Conservation (phyloP, 2,888 invertebrate species). For the Imbricaverruca yamaguchii region DNA sequence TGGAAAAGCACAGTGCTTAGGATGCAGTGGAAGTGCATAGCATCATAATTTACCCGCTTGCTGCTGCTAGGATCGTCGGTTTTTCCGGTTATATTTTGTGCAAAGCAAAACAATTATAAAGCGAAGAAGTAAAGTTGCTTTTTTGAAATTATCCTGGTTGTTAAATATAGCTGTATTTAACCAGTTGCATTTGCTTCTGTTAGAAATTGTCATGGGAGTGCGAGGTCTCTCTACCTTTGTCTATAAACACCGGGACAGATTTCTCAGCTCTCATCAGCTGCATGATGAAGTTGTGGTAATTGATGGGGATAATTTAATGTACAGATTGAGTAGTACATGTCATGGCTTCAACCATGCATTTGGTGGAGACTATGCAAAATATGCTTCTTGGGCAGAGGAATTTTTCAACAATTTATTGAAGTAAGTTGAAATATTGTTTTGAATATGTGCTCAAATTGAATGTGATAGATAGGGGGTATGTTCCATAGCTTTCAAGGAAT, state of each 20-base stretch:
- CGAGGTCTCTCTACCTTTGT: slow-evolving; percentile 75
- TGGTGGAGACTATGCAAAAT: slow-evolving; percentile 78
- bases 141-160: not conserved
- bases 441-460: not conserved
- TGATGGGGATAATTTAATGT: slow-evolving; percentile 70
- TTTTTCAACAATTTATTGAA: slow-evolving; percentile 52
- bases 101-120: no score
- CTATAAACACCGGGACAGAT: slow-evolving; percentile 54
- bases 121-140: no score
- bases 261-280: slow-evolving; percentile 56
- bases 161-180: not conserved
- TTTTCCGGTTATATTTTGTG: no score
- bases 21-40: no score
- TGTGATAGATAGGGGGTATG: no score
- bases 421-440: slow-evolving; percentile 25
- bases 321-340: slow-evolving; percentile 45
- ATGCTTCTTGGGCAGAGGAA: slow-evolving; percentile 53
- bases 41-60: no score
- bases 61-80: no score
- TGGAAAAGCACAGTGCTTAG: no score
- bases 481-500: no score
- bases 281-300: slow-evolving; percentile 63
- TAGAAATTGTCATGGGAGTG: slow-evolving; percentile 60
- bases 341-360: slow-evolving; percentile 55
- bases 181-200: slow-evolving; percentile 43